Evolutionary conservation across 1,140 invertebrate genomes (phyloP).

Genomic region (Tachypleus tridentatus): DNA sequence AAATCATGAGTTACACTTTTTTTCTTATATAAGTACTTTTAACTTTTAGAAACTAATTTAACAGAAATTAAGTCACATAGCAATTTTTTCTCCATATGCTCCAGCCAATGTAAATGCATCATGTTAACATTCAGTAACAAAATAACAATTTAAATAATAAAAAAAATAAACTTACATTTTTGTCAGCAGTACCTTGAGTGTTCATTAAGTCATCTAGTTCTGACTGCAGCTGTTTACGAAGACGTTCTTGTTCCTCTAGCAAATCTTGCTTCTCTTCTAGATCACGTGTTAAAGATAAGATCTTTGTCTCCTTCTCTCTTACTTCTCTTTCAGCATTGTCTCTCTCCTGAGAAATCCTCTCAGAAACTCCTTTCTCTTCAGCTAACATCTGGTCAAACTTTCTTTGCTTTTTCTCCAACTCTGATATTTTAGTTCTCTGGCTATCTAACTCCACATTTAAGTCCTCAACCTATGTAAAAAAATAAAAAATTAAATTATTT

Average conservation of each 20-base stretch:
- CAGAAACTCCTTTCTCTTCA: conserved; percentile 77
- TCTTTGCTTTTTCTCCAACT: conserved; percentile 94
- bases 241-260: conserved; percentile 78
- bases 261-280: conserved; percentile 80
- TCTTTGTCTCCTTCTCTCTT: conserved; percentile 89
- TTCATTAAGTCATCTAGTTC: conserved; percentile 92
- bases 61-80: too few species aligned
- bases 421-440: conserved; percentile 67
- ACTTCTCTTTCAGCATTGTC: conserved; percentile 86
- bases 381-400: conserved; percentile 93
- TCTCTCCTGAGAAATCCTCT: conserved; percentile 63
- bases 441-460: conserved; percentile 61
- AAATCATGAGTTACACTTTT: too few species aligned
- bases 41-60: too few species aligned
- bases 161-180: conserved; percentile 51
- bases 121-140: too few species aligned
- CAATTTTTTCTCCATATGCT: too few species aligned
- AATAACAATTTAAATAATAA: too few species aligned
- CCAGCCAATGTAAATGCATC: too few species aligned
- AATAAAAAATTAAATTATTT: neutral
- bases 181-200: conserved; percentile 90
- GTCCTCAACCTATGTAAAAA: conserved; percentile 34
- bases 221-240: conserved; percentile 64
- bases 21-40: too few species aligned
- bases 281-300: conserved; percentile 77